Conservation (phyloP, 2,113 vertebrate genomes). For the Charina bottae region DNA sequence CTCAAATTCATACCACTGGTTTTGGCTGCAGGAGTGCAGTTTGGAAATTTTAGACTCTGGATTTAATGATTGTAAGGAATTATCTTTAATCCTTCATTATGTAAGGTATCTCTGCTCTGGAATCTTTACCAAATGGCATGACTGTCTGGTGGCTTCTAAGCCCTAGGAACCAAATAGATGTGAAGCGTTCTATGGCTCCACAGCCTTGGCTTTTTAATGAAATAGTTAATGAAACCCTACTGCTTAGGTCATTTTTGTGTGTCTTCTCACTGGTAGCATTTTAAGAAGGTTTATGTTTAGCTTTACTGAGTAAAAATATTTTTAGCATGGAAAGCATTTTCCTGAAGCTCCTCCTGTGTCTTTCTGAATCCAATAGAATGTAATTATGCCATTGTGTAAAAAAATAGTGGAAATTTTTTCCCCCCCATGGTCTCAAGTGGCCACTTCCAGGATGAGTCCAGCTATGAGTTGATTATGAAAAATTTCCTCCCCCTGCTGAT, state of each 20-base stretch:
- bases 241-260: not conserved
- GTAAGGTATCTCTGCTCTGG: not conserved
- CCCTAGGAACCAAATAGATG: not conserved
- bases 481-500: slow-evolving; percentile 10
- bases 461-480: not conserved
- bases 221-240: not conserved
- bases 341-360: not conserved
- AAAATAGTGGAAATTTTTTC: not conserved
- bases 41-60: not conserved
- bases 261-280: not conserved
- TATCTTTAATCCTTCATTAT: not conserved
- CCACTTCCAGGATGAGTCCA: not conserved
- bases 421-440: not conserved
- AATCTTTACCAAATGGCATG: not conserved
- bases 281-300: not conserved
- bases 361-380: not conserved
- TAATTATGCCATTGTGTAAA: not conserved
- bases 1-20: not conserved
- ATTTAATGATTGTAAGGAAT: not conserved
- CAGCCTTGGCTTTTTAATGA: not conserved
- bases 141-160: too few species aligned
- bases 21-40: not conserved
- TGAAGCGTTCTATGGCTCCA: not conserved
- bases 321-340: not conserved
- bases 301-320: not conserved